Conservation (phyloP, 2,113 vertebrate genomes). For the Morone saxatilis region DNA sequence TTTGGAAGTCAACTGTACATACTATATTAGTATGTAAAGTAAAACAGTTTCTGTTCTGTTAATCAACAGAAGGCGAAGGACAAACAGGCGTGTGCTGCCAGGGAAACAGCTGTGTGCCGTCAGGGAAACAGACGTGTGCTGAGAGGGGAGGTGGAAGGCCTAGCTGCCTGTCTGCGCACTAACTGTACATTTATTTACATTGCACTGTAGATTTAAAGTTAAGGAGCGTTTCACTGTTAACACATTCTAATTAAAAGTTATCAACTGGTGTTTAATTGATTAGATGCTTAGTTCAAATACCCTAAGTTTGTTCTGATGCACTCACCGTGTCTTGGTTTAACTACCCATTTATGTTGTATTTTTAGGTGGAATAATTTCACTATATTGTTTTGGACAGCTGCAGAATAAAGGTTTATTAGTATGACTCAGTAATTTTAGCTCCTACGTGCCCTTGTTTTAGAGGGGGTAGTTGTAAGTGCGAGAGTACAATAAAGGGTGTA, state of each 20-base stretch:
- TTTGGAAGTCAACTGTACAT: conserved; percentile 9
- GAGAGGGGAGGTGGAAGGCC: neutral
- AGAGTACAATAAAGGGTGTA: neutral
- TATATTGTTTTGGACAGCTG: neutral
- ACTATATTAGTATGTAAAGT: conserved; percentile 4
- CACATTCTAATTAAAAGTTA: too few species aligned
- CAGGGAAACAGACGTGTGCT: neutral
- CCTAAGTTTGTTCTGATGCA: neutral
- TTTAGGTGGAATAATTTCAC: neutral
- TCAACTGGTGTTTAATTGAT: neutral
- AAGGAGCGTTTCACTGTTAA: neutral
- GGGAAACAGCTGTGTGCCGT: conserved; percentile 24
- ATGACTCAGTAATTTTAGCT: too few species aligned
- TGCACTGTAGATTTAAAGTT: neutral
- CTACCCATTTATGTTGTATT: neutral
- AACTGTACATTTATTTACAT: neutral
- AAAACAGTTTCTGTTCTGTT: neutral
- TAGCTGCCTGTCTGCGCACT: neutral
- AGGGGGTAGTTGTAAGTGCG: neutral
- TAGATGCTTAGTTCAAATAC: neutral
- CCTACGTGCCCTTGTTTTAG: neutral
- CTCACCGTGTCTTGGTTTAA: neutral
- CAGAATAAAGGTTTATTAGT: neutral
- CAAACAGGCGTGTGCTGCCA: conserved; percentile 13
- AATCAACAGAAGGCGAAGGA: neutral